These are phyloP conservation scores for Molothrus ater DNA, from an alignment of 2,797 vertebrate genomes.

Conservation along the genomic window DNA sequence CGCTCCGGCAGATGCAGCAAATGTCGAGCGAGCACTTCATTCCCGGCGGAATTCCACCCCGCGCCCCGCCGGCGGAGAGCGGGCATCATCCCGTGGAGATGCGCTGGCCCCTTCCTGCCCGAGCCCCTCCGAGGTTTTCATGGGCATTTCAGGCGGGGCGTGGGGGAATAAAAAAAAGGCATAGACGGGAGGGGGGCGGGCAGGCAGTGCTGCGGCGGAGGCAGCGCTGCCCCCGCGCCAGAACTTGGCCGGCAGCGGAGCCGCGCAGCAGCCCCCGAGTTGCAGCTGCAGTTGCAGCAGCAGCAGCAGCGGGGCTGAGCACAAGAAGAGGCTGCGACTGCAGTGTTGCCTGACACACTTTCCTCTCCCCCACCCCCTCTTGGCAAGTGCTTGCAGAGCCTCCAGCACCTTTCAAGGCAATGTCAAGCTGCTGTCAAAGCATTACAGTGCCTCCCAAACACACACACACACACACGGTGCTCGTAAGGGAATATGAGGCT, in stretches of 20 bases:
- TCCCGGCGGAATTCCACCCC: background rate
- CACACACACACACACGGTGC: background rate
- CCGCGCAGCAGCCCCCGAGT: background rate
- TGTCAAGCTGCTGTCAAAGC: constrained; percentile 66
- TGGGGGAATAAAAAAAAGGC: background rate
- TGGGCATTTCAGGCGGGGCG: background rate
- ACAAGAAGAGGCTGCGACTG: constrained; percentile 24
- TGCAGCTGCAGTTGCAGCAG: background rate
- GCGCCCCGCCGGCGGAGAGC: background rate
- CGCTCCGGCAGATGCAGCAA: background rate
- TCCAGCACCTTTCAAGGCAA: constrained; percentile 72
- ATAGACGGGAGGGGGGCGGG: background rate
- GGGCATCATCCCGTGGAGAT: background rate
- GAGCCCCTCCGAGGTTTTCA: background rate
- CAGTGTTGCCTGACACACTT: constrained; percentile 58
- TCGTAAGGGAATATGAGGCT: background rate
- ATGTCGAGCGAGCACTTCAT: constrained; percentile 16
- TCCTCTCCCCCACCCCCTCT: constrained; percentile 57
- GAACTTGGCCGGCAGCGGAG: constrained; percentile 27
- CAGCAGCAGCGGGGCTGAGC: constrained; percentile 9
- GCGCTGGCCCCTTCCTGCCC: background rate
- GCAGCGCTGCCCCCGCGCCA: background rate
- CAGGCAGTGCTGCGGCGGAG: background rate
- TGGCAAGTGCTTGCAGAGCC: constrained; percentile 58
- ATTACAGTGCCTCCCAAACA: background rate